Evolutionary conservation across 2,113 vertebrate genomes (phyloP).

Genomic region (Heterotilapia buettikoferi): DNA sequence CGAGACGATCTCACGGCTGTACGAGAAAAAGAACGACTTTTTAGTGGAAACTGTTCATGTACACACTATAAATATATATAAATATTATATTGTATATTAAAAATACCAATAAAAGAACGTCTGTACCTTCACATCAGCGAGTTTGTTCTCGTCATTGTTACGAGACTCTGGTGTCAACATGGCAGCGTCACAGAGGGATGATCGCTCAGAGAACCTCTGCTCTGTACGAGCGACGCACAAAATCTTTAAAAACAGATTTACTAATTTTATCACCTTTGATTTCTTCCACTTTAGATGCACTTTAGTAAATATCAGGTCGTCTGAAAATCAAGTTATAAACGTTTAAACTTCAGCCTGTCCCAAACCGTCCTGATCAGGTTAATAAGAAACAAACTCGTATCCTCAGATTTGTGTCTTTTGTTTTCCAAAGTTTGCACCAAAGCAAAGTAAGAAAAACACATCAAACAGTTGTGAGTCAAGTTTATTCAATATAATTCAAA

Average conservation of each 20-base stretch:
- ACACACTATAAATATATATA: slow-evolving; percentile 46
- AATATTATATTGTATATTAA: slow-evolving; percentile 67
- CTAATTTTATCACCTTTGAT: neutral
- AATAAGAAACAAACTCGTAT: neutral
- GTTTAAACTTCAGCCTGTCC: neutral
- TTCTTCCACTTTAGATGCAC: rapidly evolving
- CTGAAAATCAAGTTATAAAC: neutral
- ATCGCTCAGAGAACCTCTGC: neutral
- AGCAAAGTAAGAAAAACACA: neutral
- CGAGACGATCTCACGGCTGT: slow-evolving; percentile 6
- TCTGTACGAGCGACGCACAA: neutral
- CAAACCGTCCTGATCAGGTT: rapidly evolving
- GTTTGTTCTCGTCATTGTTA: neutral
- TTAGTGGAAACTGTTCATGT: slow-evolving; percentile 40
- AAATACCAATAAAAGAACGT: slow-evolving; percentile 48
- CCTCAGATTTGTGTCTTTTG: neutral
- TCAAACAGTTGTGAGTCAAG: neutral
- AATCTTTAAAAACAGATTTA: neutral
- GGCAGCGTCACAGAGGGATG: neutral
- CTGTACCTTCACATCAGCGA: neutral
- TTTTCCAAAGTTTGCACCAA: neutral
- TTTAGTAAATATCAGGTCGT: neutral
- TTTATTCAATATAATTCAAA: neutral
- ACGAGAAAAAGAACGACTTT: slow-evolving; percentile 35
- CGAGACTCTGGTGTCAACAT: neutral